These are phyloP conservation scores for Astur gentilis DNA, from an alignment of 2,113 vertebrate genomes.

Conservation along the genomic window DNA sequence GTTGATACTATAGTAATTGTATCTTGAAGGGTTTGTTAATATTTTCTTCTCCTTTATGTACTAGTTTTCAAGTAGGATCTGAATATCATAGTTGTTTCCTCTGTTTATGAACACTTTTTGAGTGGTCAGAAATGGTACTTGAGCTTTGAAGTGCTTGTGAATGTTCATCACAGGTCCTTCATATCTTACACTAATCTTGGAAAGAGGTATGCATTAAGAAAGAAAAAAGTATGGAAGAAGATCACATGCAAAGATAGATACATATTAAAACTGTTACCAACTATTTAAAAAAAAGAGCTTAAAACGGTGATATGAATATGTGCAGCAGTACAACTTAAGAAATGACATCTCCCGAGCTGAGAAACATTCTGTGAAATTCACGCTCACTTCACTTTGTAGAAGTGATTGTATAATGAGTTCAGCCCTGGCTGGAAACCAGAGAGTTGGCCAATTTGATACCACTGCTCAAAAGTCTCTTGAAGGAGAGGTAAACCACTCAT, in stretches of 20 bases:
- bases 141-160: neutral
- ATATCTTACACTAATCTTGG: neutral
- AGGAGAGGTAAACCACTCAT: neutral
- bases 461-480: neutral
- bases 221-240: neutral
- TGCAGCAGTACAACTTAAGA: neutral
- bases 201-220: neutral
- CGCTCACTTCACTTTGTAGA: neutral
- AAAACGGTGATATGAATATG: neutral
- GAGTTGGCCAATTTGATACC: neutral
- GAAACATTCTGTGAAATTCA: neutral
- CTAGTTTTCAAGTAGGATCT: neutral
- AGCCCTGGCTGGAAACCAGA: neutral
- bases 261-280: neutral
- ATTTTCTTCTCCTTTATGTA: neutral
- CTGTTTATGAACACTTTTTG: neutral
- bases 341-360: neutral
- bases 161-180: neutral
- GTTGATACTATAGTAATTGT: neutral
- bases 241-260: neutral
- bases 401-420: neutral
- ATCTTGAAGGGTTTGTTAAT: neutral
- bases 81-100: neutral
- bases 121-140: neutral
- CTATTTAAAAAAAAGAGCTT: neutral